Conservation (phyloP, 2,113 vertebrate species). For the Bubo blakistoni region DNA sequence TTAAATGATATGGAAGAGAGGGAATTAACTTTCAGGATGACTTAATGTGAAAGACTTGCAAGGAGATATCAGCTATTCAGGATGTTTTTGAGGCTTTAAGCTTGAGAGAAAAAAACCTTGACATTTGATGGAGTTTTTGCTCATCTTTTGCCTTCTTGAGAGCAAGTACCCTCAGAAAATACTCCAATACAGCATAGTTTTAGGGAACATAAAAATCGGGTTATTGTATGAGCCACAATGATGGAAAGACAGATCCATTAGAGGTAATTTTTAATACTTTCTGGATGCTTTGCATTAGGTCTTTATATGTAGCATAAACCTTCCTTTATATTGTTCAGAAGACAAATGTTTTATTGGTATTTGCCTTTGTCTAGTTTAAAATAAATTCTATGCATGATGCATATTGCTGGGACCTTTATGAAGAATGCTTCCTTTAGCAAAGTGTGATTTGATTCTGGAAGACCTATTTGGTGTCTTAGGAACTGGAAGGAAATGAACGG, state of each 20-base stretch:
- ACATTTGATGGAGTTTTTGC: background rate
- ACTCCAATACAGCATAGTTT: rapidly evolving
- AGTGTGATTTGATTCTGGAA: slow-evolving; percentile 7
- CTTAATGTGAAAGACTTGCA: background rate
- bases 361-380: background rate
- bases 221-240: background rate
- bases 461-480: background rate
- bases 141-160: background rate
- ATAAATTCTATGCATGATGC: background rate
- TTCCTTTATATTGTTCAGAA: background rate
- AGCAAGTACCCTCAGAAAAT: background rate
- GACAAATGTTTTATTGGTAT: background rate
- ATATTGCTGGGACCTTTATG: background rate
- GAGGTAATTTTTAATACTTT: background rate
- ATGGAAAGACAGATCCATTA: background rate
- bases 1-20: background rate
- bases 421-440: background rate
- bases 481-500: background rate
- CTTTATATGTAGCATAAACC: background rate
- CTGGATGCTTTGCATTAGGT: background rate
- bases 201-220: background rate
- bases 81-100: background rate
- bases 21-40: background rate
- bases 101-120: background rate
- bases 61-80: background rate